Base-by-base conservation (phyloP, 2,113 vertebrate genomes). In the Empidonax alnorum region DNA sequence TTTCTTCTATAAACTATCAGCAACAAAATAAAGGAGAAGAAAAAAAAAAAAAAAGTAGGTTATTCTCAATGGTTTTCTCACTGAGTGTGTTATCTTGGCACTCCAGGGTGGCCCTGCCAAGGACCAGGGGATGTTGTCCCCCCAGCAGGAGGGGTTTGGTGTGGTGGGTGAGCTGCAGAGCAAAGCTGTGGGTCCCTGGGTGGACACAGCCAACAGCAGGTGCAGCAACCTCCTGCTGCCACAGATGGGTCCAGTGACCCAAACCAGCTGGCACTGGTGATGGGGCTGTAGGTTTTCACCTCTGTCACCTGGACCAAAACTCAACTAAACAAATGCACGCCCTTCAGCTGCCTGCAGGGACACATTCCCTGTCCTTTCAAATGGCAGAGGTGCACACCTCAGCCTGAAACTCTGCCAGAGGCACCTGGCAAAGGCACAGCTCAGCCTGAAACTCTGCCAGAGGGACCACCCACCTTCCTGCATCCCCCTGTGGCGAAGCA, bases 1-100 rank as follows among this genome's bases (percentile, higher is more conserved):
- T 93, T 95, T 95, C 93, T 97, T 91, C 90, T 91, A 87, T 65
- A 67, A 96, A 93, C 72, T 84, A 93, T 81, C 87, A 96, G 84
- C 92, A 95, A 58, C 27, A 74, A 77, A 77, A 62, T n/a, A 66
- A 78, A 89, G 71, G 88, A 94, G 42, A 82, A 82, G 15, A 44
- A 44, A 18, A 28, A 96, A 76, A 97, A 35, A 35, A 35, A 35
- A 83, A 77, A 96, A 94, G 67, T 50, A 80, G 28, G 4, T 23
- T 7, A 56, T 59, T 89, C 58, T 79, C 65, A 87, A 37, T 7
- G 44, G 90, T 94, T 73, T 87, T 35, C n/a, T 75, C 87, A 66
- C 44, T 37, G 91, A 89, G 95, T 71, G 37, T 30, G n/a, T 93
- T 22, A 9, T 5, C 93, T 85, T 33, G 33, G 87, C 31, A 37